Percentiles rank a stretch among this genome's conserved stretches.
phyloP scores from a whole-genome alignment of 2,113 vertebrate species.

The Raja brachyura region DNA sequence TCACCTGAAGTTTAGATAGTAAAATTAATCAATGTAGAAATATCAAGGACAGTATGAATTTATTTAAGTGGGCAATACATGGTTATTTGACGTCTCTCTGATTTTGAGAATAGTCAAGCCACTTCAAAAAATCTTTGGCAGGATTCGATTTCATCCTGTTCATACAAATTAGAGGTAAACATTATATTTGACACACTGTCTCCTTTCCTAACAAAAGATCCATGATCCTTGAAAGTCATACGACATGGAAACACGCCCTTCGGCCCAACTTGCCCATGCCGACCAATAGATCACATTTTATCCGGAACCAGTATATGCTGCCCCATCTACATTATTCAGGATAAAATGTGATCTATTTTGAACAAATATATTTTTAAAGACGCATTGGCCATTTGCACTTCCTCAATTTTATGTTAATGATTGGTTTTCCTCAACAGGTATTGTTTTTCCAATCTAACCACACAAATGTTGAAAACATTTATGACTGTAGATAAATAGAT shows the following conservation, averaged over 20 bases:
- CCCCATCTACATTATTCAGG: too few relatives aligned
- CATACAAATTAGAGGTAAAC: neutral
- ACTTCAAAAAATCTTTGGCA: neutral
- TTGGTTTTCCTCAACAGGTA: neutral
- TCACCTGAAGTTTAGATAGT: neutral
- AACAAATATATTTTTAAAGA: too few relatives aligned
- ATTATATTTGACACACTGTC: too few relatives aligned
- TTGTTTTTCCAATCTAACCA: neutral
- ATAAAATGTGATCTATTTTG: too few relatives aligned
- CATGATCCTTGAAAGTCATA: too few relatives aligned
- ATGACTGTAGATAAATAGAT: too few relatives aligned
- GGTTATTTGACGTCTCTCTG: neutral
- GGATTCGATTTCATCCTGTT: neutral
- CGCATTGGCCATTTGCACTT: neutral
- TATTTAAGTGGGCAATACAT: neutral
- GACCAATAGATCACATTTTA: too few relatives aligned
- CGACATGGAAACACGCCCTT: too few relatives aligned
- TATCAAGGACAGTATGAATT: neutral
- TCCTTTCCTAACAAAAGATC: too few relatives aligned
- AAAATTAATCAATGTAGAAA: neutral
- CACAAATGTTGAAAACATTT: neutral
- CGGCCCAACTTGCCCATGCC: too few relatives aligned
- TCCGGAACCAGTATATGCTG: too few relatives aligned
- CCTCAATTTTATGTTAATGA: neutral
- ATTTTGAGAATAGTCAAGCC: neutral